Conservation (phyloP, 2,888 invertebrate genomes). For the Acronicta aceris region DNA sequence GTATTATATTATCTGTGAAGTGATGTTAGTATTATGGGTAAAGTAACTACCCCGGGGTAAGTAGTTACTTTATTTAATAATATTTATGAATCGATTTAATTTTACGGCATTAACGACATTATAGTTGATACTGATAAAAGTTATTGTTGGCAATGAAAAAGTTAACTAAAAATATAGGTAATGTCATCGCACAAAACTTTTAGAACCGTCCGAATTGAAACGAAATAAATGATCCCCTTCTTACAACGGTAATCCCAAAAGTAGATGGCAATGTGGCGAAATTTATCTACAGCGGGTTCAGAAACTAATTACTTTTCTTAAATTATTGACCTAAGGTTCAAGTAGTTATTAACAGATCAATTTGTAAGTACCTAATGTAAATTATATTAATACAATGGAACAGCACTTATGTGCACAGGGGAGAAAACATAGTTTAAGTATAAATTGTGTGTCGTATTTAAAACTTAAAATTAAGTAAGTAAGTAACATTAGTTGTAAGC, state of each 20-base stretch:
- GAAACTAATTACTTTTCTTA: constrained; percentile 42
- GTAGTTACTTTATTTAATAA: no score
- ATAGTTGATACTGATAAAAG: no score
- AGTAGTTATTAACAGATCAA: no score
- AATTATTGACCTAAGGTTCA: constrained; percentile 23
- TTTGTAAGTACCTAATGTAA: no score
- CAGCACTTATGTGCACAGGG: not conserved
- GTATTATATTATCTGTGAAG: no score
- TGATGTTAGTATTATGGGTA: no score
- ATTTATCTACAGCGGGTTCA: constrained; percentile 74
- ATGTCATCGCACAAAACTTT: constrained; percentile 65
- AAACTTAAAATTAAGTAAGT: not conserved
- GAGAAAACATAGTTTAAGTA: not conserved
- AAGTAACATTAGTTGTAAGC: not conserved
- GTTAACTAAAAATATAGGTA: constrained; percentile 28
- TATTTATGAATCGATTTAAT: no score
- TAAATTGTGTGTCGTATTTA: constrained; percentile 1
- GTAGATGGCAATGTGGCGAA: constrained; percentile 84
- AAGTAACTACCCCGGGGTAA: no score
- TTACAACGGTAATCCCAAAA: constrained; percentile 87
- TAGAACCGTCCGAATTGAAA: constrained; percentile 71
- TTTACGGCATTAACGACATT: no score
- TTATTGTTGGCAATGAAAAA: not conserved
- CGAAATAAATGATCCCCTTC: constrained; percentile 88
- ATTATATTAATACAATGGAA: not conserved